Percentiles rank a stretch among this genome's conserved stretches.
phyloP scores from a whole-genome alignment of 2,888 invertebrate genomes.

The Mamestra brassicae region DNA sequence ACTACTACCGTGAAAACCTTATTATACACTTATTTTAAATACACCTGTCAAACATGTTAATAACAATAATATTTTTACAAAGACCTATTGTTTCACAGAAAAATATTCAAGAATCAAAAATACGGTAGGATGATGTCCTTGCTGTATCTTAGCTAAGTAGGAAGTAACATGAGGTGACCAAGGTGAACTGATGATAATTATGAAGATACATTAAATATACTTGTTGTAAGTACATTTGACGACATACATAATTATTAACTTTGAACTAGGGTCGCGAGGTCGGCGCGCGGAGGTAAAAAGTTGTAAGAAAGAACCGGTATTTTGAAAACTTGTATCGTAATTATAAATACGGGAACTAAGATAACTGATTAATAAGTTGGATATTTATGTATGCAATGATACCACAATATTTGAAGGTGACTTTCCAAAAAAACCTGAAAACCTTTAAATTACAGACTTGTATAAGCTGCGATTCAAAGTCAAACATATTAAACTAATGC shows the following conservation, averaged over 20 bases:
- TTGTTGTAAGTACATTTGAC: conserved; percentile 63
- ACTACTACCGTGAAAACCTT: conserved; percentile 45
- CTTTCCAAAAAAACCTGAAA: conserved; percentile 15
- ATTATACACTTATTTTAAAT: conserved; percentile 45
- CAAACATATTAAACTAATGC: conserved; percentile 43
- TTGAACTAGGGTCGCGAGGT: conserved; percentile 67
- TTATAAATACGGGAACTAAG: conserved; percentile 27
- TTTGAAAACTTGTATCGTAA: conserved; percentile 34
- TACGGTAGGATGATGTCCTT: conserved; percentile 60
- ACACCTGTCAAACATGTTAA: conserved; percentile 55
- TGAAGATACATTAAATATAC: conserved; percentile 68
- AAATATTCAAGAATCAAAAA: conserved; percentile 66
- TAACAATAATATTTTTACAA: conserved; percentile 58
- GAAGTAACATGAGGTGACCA: conserved; percentile 69
- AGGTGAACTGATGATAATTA: conserved; percentile 73
- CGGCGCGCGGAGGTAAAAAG: conserved; percentile 57
- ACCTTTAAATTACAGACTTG: background rate
- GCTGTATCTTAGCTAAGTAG: conserved; percentile 61
- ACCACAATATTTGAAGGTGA: conserved; percentile 15
- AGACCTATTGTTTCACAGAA: conserved; percentile 68
- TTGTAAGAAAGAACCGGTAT: conserved; percentile 63
- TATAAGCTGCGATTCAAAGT: conserved; percentile 26
- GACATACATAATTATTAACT: conserved; percentile 71
- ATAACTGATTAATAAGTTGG: conserved; percentile 6
- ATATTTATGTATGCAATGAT: conserved; percentile 16